Conservation (phyloP, 2,888 invertebrate genomes). For the Drosophila kanekoi region DNA sequence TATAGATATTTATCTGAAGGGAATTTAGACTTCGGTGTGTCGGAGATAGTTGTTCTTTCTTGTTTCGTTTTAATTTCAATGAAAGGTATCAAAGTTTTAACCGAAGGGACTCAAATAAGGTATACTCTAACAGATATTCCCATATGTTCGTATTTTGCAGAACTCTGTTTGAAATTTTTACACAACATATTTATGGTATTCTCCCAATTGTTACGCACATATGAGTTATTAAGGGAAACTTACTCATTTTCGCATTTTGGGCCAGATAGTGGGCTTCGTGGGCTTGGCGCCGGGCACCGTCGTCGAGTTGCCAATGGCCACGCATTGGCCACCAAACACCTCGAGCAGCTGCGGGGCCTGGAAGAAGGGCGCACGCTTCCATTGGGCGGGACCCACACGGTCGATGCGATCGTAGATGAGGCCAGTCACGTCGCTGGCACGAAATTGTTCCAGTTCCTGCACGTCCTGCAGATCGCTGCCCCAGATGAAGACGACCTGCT, state of each 20-base stretch:
- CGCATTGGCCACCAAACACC: conserved; percentile 74
- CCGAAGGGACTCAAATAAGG: no score
- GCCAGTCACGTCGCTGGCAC: conserved; percentile 94
- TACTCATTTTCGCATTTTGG: conserved; percentile 58
- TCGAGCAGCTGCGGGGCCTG: conserved; percentile 66
- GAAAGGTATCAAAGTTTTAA: no score
- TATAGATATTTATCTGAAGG: no score
- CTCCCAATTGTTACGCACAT: no score
- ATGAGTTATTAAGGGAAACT: background rate
- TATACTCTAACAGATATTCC: no score
- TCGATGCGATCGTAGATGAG: conserved; percentile 97
- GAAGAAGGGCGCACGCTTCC: conserved; percentile 77
- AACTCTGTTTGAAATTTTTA: no score
- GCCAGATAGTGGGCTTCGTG: conserved; percentile 76
- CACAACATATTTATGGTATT: no score
- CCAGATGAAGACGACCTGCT: conserved; percentile 97
- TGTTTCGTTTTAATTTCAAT: no score
- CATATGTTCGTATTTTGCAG: no score
- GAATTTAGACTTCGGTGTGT: no score
- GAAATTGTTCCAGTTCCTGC: conserved; percentile 92
- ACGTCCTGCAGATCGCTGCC: conserved; percentile 96
- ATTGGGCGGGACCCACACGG: conserved; percentile 58
- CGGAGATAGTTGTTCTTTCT: no score
- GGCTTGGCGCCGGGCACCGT: conserved; percentile 67
- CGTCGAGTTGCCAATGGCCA: conserved; percentile 68